Conservation (phyloP, 2,797 vertebrate species). For the Triplophysa bombifrons region DNA sequence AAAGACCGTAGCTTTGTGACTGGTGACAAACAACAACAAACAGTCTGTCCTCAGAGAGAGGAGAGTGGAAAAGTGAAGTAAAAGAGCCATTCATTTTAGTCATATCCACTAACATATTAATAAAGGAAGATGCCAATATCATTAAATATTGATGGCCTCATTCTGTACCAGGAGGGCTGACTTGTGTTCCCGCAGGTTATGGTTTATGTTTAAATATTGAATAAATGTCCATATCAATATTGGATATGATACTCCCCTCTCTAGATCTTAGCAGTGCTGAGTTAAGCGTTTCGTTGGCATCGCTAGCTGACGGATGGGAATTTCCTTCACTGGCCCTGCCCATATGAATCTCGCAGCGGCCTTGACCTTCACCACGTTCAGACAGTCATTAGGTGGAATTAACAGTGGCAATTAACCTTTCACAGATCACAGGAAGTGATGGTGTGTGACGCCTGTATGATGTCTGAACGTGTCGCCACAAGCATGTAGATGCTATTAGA, state of each 20-base stretch:
- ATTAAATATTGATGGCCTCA: slow-evolving; percentile 46
- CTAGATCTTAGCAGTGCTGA: slow-evolving; percentile 32
- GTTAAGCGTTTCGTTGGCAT: slow-evolving; percentile 21
- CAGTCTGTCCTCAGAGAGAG: slow-evolving; percentile 18
- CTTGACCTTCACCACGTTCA: slow-evolving; percentile 48
- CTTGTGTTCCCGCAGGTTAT: slow-evolving; percentile 53
- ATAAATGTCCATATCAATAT: slow-evolving; percentile 58
- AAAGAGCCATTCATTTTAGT: slow-evolving; percentile 48
- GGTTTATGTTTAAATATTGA: slow-evolving; percentile 59
- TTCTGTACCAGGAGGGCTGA: slow-evolving; percentile 45
- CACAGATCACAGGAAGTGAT: slow-evolving; percentile 43
- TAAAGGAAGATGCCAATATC: slow-evolving; percentile 49
- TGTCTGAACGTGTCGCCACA: slow-evolving; percentile 2
- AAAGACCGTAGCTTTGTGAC: not conserved
- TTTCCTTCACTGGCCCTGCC: slow-evolving; percentile 36
- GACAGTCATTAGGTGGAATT: slow-evolving; percentile 56
- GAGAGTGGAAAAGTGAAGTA: slow-evolving; percentile 21
- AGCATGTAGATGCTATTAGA: slow-evolving; percentile 18
- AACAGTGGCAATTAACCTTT: slow-evolving; percentile 56
- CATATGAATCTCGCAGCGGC: slow-evolving; percentile 30
- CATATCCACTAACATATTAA: slow-evolving; percentile 55
- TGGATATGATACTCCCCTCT: slow-evolving; percentile 45
- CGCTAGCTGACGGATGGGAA: slow-evolving; percentile 27
- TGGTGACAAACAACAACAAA: slow-evolving; percentile 41
- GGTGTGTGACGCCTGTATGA: slow-evolving; percentile 15